A percentile compares a stretch with the other conserved stretches of the same genome.
Conservation (phyloP, 2,888 invertebrate species). For the Drosophila aldrichi region DNA sequence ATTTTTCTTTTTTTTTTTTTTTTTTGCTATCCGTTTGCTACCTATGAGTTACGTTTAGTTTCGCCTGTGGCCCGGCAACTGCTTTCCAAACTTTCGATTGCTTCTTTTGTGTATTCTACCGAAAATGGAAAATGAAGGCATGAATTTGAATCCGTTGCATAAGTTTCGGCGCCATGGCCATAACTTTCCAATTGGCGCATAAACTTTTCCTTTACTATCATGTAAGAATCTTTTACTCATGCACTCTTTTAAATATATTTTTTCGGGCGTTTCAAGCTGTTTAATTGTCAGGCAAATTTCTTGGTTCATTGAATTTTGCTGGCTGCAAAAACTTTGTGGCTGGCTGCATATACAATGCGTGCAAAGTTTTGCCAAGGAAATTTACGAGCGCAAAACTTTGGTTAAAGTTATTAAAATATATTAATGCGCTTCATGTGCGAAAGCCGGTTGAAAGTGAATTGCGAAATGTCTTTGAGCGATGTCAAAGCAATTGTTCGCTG, state of each 20-base stretch:
- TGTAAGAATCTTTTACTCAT: slow-evolving; percentile 50
- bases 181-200: slow-evolving; percentile 64
- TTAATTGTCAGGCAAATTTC: slow-evolving; percentile 73
- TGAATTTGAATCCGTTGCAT: slow-evolving; percentile 56
- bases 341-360: slow-evolving; percentile 29
- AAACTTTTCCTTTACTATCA: slow-evolving; percentile 65
- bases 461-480: slow-evolving; percentile 28
- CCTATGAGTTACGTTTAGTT: slow-evolving; percentile 39
- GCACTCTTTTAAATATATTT: not conserved
- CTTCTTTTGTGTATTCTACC: slow-evolving; percentile 54
- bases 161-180: slow-evolving; percentile 64
- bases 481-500: slow-evolving; percentile 26
- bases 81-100: slow-evolving; percentile 63
- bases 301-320: slow-evolving; percentile 67
- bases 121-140: slow-evolving; percentile 1
- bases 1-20: not conserved
- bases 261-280: slow-evolving; percentile 61
- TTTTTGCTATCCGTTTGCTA: slow-evolving; percentile 27
- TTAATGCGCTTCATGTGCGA: slow-evolving; percentile 1
- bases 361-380: slow-evolving; percentile 15
- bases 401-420: slow-evolving; percentile 8
- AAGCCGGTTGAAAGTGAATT: slow-evolving; percentile 27
- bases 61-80: slow-evolving; percentile 33
- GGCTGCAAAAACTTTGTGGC: slow-evolving; percentile 49
- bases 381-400: not conserved